A percentile compares a stretch with the other conserved stretches of the same genome.
phyloP scores from a whole-genome alignment of 2,888 invertebrate genomes.

The Orchestes rusci region DNA sequence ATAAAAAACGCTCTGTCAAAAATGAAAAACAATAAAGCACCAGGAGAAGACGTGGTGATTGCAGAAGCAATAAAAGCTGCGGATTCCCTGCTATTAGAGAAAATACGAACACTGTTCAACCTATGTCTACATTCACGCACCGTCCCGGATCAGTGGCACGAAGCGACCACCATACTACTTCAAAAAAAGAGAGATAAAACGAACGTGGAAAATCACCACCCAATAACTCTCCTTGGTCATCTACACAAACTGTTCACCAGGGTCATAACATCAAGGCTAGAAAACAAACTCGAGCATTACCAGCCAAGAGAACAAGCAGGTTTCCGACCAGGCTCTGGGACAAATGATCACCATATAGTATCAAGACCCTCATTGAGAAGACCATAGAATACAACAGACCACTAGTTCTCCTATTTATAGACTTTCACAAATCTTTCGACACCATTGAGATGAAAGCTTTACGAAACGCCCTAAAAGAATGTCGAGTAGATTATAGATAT shows the following conservation, averaged over 20 bases:
- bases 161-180: background rate
- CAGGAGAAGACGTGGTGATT: background rate
- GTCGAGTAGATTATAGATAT: constrained; percentile 2
- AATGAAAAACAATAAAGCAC: constrained; percentile 1
- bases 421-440: constrained; percentile 2
- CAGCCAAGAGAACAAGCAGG: constrained; percentile 1
- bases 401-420: background rate
- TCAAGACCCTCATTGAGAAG: too few relatives aligned
- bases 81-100: background rate
- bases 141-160: background rate
- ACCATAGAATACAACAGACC: background rate
- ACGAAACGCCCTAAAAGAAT: background rate
- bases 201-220: too few relatives aligned
- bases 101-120: background rate
- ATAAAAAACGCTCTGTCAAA: background rate
- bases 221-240: background rate
- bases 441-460: background rate
- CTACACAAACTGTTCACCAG: background rate
- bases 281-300: background rate
- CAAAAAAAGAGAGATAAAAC: background rate
- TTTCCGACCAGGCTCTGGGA: background rate
- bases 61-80: background rate
- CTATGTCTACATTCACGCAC: background rate
- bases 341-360: constrained; percentile 5
- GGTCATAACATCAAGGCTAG: background rate